These are phyloP conservation scores for Lepas anatifera DNA, from an alignment of 2,888 invertebrate genomes.

Conservation along the genomic window DNA sequence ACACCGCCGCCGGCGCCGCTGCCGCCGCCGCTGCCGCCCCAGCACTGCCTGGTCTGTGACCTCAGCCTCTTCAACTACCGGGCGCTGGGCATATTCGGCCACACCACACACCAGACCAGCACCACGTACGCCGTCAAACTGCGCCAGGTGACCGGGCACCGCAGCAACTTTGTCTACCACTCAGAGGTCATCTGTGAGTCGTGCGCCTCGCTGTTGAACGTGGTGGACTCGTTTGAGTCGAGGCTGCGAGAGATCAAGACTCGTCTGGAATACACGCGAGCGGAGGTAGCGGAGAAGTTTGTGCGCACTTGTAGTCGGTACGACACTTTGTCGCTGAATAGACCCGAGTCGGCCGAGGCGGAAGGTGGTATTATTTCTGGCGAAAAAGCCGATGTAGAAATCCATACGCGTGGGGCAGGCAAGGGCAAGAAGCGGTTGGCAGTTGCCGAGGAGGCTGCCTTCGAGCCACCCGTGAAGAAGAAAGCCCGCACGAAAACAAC, in stretches of 20 bases:
- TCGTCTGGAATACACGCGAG: background rate
- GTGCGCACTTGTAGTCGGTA: background rate
- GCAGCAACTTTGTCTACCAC: background rate
- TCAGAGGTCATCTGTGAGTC: constrained; percentile 1
- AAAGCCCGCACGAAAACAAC: background rate
- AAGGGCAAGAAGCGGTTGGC: background rate
- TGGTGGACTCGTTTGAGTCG: background rate
- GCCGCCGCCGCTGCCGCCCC: background rate
- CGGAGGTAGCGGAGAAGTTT: background rate
- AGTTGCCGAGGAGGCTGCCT: background rate
- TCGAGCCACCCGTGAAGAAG: background rate
- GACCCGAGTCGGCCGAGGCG: background rate
- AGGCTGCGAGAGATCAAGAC: background rate
- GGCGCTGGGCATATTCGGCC: constrained; percentile 2
- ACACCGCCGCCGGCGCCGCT: background rate
- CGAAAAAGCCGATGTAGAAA: too few species aligned
- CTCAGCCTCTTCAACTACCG: background rate
- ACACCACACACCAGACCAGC: constrained; percentile 6
- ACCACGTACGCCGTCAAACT: constrained; percentile 10
- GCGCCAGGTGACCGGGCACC: background rate
- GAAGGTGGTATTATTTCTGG: too few species aligned
- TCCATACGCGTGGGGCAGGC: too few species aligned
- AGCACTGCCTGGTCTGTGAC: background rate
- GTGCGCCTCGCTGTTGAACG: background rate
- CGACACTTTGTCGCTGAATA: background rate